A percentile compares a stretch with the other conserved stretches of the same genome.
These are phyloP conservation scores for Dicerorhinus sumatrensis DNA, from an alignment of 2,113 vertebrate genomes.

Conservation along the genomic window DNA sequence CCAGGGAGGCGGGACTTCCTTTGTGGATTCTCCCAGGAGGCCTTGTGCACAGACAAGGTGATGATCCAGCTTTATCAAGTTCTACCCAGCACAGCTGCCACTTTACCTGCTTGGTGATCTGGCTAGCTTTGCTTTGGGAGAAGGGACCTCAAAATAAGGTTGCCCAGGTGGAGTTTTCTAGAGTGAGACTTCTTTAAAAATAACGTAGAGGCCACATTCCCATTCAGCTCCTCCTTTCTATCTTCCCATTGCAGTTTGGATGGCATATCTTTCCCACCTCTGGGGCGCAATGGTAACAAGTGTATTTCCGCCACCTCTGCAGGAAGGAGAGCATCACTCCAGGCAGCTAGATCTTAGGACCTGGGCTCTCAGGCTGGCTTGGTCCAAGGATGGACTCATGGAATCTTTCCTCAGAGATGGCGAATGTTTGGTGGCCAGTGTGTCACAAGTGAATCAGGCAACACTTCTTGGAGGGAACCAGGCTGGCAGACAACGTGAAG, in stretches of 20 bases:
- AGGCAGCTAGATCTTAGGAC: neutral
- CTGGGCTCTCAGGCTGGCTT: neutral
- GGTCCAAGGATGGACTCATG: neutral
- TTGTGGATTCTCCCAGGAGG: neutral
- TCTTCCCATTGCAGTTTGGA: neutral
- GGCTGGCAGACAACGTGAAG: neutral
- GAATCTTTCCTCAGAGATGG: neutral
- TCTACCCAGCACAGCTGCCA: fast-evolving
- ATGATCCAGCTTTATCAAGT: neutral
- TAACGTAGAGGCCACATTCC: neutral
- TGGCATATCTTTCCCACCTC: neutral
- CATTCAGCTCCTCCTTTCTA: neutral
- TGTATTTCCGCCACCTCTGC: neutral
- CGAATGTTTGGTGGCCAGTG: neutral
- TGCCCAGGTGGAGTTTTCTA: neutral
- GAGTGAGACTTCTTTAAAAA: neutral
- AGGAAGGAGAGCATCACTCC: neutral
- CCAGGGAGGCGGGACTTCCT: neutral
- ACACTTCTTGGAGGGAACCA: neutral
- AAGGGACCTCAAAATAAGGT: neutral
- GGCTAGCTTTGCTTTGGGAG: neutral
- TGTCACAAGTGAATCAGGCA: neutral
- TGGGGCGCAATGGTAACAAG: neutral
- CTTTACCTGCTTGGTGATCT: neutral
- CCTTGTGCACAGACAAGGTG: neutral